Evolutionary conservation across 2,888 invertebrate species (phyloP).

Genomic region (Nysson spinosus): DNA sequence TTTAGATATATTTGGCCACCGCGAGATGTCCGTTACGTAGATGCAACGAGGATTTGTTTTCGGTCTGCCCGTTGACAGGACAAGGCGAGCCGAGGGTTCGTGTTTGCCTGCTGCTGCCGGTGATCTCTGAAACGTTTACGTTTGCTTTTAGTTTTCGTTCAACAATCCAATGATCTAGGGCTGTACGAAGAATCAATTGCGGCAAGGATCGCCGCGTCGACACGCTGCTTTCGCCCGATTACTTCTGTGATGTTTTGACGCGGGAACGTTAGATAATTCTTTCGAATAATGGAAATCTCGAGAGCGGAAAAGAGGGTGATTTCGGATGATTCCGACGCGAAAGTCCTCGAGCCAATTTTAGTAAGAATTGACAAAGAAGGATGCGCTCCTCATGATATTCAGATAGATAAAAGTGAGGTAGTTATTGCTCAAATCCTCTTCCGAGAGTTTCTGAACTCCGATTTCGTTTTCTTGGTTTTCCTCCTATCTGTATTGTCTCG

Average conservation of each 20-base stretch:
- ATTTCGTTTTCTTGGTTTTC: too few relatives aligned
- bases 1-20: too few relatives aligned
- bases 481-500: too few relatives aligned
- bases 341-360: constrained; percentile 52
- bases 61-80: not conserved
- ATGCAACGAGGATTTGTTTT: constrained; percentile 5
- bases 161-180: too few relatives aligned
- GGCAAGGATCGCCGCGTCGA: too few relatives aligned
- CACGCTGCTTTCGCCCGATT: too few relatives aligned
- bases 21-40: constrained; percentile 5
- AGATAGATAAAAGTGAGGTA: constrained; percentile 63
- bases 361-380: constrained; percentile 41
- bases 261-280: not conserved
- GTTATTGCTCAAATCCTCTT: not conserved
- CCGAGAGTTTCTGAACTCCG: not conserved
- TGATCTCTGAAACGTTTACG: too few relatives aligned
- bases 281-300: constrained; percentile 37
- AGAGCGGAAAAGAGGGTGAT: constrained; percentile 15
- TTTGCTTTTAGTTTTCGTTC: too few relatives aligned
- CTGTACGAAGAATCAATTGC: too few relatives aligned
- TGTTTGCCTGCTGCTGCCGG: too few relatives aligned
- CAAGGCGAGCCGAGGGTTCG: not conserved
- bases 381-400: constrained; percentile 46
- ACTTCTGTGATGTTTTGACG: not conserved
- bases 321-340: constrained; percentile 16